phyloP scores from a whole-genome alignment of 2,113 vertebrate genomes.

The Oreocharis arfaki region DNA sequence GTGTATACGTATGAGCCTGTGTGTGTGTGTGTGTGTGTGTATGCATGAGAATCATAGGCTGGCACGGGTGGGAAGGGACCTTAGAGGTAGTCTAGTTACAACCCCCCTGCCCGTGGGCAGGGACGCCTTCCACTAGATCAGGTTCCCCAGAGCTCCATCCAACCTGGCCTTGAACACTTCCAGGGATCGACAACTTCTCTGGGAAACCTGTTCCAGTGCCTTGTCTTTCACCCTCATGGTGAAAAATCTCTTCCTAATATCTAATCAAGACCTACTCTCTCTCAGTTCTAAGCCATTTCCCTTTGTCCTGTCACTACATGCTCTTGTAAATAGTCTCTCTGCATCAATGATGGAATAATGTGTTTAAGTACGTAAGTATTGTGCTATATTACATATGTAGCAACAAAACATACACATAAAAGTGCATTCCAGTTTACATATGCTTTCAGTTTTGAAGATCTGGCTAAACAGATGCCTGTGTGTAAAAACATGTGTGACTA shows the following conservation, averaged over 20 bases:
- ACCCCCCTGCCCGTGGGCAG: accelerated
- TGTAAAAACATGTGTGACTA: not conserved
- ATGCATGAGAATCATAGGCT: not conserved
- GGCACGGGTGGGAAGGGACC: not conserved
- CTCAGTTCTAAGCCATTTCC: not conserved
- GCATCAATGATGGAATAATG: not conserved
- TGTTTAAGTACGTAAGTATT: not conserved
- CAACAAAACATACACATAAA: not conserved
- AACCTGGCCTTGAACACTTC: not conserved
- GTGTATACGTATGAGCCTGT: accelerated
- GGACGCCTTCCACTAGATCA: not conserved
- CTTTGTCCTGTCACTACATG: not conserved
- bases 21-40: accelerated
- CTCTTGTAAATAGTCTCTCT: not conserved
- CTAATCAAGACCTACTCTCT: not conserved
- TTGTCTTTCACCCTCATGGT: not conserved
- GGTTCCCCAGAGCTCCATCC: not conserved
- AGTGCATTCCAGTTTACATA: not conserved
- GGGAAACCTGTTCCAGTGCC: not conserved
- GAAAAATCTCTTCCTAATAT: not conserved
- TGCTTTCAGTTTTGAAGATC: not conserved
- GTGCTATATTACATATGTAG: not conserved
- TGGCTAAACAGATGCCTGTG: not conserved
- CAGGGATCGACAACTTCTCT: not conserved
- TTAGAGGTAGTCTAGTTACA: not conserved